Conservation (phyloP, 2,888 invertebrate genomes). For the Ischnura elegans region DNA sequence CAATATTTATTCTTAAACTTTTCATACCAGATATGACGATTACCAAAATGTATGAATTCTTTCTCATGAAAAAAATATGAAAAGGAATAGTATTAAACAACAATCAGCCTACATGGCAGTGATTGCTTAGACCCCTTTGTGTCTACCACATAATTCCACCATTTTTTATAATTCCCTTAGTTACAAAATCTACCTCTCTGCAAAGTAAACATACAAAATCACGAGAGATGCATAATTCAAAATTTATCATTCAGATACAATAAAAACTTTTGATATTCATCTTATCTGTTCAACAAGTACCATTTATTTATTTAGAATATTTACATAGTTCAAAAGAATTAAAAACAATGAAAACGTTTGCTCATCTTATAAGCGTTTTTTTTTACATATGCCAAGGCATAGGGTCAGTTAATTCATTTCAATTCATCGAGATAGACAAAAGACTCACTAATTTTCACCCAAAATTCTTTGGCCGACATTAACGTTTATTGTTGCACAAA, state of each 20-base stretch:
- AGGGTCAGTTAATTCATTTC: conserved; percentile 27
- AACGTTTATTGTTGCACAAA: conserved; percentile 49
- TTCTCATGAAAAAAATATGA: conserved; percentile 55
- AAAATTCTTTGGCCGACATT: conserved; percentile 36
- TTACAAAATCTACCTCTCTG: conserved; percentile 62
- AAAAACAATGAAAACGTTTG: conserved; percentile 45
- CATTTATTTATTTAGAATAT: conserved; percentile 44
- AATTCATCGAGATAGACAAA: background rate
- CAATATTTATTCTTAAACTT: conserved; percentile 46
- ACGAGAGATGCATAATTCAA: conserved; percentile 52
- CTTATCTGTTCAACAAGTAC: conserved; percentile 48
- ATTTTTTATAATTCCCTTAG: conserved; percentile 42
- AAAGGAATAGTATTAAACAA: conserved; percentile 58
- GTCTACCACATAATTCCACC: background rate
- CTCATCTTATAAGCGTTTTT: conserved; percentile 3
- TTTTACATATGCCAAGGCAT: background rate
- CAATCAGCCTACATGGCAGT: conserved; percentile 65
- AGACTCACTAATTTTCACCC: conserved; percentile 50
- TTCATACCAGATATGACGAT: conserved; percentile 40
- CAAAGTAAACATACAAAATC: conserved; percentile 60
- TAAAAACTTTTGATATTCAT: conserved; percentile 50
- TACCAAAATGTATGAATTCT: conserved; percentile 58
- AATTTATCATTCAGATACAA: conserved; percentile 24
- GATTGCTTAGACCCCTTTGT: conserved; percentile 55
- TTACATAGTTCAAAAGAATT: conserved; percentile 51